Base-by-base conservation (phyloP, 2,113 vertebrate species). In the Gnathonemus echidnorhynchus region DNA sequence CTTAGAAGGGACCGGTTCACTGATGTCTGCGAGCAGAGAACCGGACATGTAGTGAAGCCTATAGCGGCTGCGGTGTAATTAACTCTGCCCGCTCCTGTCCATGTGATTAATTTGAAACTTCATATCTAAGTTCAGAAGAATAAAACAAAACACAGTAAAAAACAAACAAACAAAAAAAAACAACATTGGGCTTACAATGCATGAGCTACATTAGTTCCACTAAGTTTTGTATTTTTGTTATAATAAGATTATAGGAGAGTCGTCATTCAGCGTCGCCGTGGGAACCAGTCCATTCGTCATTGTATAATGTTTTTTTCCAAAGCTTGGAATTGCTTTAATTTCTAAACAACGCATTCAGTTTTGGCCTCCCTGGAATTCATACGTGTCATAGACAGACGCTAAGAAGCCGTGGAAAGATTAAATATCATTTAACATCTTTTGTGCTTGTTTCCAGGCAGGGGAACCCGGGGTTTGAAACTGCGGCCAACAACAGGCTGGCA, bases 121-220 rank as follows among this genome's bases (percentile, higher is more conserved):
- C 45, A 24, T 85, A 45, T 45, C 17, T 42, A 45, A 42, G 19
- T 21, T 48, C 3, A 24, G 6, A 11, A 24, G 46, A 24, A 85
- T 85, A 46, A 24, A 50, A 24, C 42, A 46, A 84, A 84, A 46
- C 9, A 31, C 35, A 84, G 56, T 66, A 27, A 53, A 46, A 87
- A 88, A 39, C 35, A 39, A 39, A 39, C 35, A 87, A 90, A 42
- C 48, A 53, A 53, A 21, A 56, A 39, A 45, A 86, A 87, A 89
- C 90, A 50, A 58, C 10, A 17, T 11, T 50, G 85, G 74, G 7
- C 7, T 77, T 35, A 52, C 74, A 62, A 39, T 77, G 86, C 87
- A 91, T 88, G 86, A 90, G 86, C 80, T 39, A 53, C 66, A 87
- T 90, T 90, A 89, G 88, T 83, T 90, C 91, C 91, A 93, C 90